Base-by-base conservation (phyloP, 2,888 invertebrate species). In the Andrena flavipes region DNA sequence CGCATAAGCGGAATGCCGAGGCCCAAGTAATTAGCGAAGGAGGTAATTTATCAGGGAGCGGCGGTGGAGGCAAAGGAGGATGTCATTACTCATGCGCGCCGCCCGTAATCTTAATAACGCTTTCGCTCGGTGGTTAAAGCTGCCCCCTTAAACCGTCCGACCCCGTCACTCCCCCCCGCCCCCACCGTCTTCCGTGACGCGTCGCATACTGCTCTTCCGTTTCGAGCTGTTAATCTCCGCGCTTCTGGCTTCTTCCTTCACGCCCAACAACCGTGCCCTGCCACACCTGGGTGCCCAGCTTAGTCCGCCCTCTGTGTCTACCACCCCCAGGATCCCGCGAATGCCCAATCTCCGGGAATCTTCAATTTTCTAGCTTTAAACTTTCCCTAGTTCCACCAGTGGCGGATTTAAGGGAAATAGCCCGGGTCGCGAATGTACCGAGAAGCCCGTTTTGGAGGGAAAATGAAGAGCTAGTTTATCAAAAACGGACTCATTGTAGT, bases 1-100 rank as follows among this genome's bases (percentile, higher is more conserved):
- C 90, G 82, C 84, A 84, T 89, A 88, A 90, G 86, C 88, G 85
- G 86, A 89, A 90, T 83, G 35, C 81, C 76, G 63, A 84, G 82
- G 77, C 80, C 76, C 79, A 81, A 90, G 91, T 92, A 92, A 92
- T 92, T 92, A 92, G 91, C 87, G 88, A 71, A 87, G 90, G 85
- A 90, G 91, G 91, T 88, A 91, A 92, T 92, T 92, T 91, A 92
- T 92, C 91, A 92, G 90, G 82, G 77, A 77, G 74, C 76, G 81
- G 71, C 59, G 78, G 73, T 76, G 81, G 80, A 78, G 77, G 86
- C 85, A 87, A 88, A 87, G 75, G 89, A 90, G 91, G 89, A 91
- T 89, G 90, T 91, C 91, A 88, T 91, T 91, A 91, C 84, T 91
- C 91, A 91, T 89, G 89, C 85, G 84, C 85, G 78, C 83, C 78